phyloP scores from a whole-genome alignment of 2,888 invertebrate species.

The Petrolisthes manimaculis region DNA sequence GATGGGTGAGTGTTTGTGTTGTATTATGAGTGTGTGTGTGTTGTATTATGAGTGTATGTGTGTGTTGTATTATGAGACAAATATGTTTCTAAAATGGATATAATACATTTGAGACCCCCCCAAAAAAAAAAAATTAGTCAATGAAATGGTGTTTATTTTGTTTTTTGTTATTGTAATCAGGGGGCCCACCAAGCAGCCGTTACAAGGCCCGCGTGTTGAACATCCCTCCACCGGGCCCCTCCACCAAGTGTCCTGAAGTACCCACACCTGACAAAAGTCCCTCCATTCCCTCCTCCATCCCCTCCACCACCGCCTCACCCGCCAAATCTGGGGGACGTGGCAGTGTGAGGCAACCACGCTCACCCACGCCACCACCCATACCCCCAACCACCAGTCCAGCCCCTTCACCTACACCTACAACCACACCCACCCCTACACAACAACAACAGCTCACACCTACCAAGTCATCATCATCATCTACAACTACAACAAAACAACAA shows the following conservation, averaged over 20 bases:
- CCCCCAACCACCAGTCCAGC: constrained; percentile 25
- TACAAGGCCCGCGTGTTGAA: constrained; percentile 70
- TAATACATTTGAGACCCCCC: no score
- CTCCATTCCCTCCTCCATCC: constrained; percentile 8
- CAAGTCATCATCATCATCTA: constrained; percentile 4
- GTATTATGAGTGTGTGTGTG: no score
- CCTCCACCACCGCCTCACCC: constrained; percentile 41
- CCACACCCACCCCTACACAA: neutral
- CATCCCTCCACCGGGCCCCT: constrained; percentile 64
- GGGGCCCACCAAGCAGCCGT: constrained; percentile 71
- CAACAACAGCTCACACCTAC: neutral
- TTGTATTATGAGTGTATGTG: no score
- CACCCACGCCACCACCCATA: constrained; percentile 39
- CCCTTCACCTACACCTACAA: constrained; percentile 16
- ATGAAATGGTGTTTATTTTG: no score
- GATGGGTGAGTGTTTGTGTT: no score
- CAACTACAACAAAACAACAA: neutral
- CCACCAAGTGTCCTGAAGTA: constrained; percentile 47
- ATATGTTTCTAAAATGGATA: no score
- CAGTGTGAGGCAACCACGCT: constrained; percentile 29
- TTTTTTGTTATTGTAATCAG: constrained; percentile 37
- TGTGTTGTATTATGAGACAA: no score
- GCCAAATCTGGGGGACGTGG: constrained; percentile 36
- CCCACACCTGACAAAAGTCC: constrained; percentile 48
- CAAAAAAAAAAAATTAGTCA: no score